These are phyloP conservation scores for Corythornis cristatus DNA, from an alignment of 2,113 vertebrate genomes.

Conservation along the genomic window DNA sequence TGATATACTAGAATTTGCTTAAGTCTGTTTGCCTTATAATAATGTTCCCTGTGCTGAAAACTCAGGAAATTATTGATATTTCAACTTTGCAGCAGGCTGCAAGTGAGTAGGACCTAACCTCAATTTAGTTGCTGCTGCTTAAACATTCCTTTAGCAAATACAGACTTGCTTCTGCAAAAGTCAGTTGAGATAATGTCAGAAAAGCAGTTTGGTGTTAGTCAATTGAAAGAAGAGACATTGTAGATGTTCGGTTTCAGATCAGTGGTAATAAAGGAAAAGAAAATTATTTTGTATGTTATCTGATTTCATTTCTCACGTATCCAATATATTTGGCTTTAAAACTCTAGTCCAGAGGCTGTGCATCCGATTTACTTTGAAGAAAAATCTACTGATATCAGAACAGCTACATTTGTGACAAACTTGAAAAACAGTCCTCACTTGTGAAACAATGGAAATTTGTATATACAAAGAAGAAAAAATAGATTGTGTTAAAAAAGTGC, in stretches of 20 bases:
- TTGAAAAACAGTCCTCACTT: not conserved
- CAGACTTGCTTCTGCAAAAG: not conserved
- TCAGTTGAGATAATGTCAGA: not conserved
- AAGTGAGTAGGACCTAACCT: not conserved
- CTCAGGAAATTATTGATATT: not conserved
- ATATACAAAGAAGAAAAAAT: not conserved
- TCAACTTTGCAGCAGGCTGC: not conserved
- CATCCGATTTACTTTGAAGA: not conserved
- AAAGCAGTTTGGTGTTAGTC: not conserved
- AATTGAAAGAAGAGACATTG: not conserved
- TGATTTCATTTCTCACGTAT: conserved; percentile 60
- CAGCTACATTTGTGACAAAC: not conserved
- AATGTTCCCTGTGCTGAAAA: not conserved
- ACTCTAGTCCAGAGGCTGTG: conserved; percentile 15
- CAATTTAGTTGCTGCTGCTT: not conserved
- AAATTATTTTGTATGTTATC: conserved; percentile 36
- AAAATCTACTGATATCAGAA: conserved; percentile 17
- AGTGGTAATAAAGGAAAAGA: conserved; percentile 33
- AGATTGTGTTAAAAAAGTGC: not conserved
- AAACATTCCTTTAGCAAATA: not conserved
- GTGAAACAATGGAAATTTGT: not conserved
- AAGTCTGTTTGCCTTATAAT: not conserved
- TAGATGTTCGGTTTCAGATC: conserved; percentile 24
- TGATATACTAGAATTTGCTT: not conserved
- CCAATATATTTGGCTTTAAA: conserved; percentile 32